Percentiles rank a stretch among this genome's conserved stretches.
Evolutionary conservation across 2,797 vertebrate genomes (phyloP).

Genomic region (Gobionotothen gibberifrons): DNA sequence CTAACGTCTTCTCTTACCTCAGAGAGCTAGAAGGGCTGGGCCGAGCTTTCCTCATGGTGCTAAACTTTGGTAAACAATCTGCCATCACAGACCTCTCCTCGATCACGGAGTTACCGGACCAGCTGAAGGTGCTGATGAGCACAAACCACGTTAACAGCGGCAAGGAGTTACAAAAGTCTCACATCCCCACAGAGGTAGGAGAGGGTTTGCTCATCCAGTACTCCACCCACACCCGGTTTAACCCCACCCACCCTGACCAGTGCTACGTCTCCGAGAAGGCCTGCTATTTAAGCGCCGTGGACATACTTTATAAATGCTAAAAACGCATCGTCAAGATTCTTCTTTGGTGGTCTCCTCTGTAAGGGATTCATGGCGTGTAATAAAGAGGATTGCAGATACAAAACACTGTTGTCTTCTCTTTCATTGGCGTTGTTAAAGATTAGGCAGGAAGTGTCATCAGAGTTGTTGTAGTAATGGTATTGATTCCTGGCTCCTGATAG

Average conservation of each 20-base stretch:
- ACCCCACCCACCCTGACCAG: slow-evolving; percentile 75
- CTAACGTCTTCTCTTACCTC: slow-evolving; percentile 85
- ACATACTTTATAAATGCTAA: slow-evolving; percentile 90
- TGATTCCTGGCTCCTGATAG: neutral
- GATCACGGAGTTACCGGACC: slow-evolving; percentile 81
- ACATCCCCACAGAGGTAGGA: slow-evolving; percentile 82
- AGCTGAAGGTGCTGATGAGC: slow-evolving; percentile 84
- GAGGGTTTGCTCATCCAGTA: slow-evolving; percentile 92
- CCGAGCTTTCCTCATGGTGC: slow-evolving; percentile 88
- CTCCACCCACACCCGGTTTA: slow-evolving; percentile 78
- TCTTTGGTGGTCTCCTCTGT: neutral
- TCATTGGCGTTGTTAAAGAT: neutral
- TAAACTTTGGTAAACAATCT: slow-evolving; percentile 88
- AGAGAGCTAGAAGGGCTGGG: slow-evolving; percentile 91
- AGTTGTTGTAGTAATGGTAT: neutral
- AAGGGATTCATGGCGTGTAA: neutral
- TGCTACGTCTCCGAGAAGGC: slow-evolving; percentile 93
- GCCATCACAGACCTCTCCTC: slow-evolving; percentile 81
- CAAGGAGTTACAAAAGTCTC: slow-evolving; percentile 71
- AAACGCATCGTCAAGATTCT: slow-evolving; percentile 23
- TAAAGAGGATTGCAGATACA: slow-evolving; percentile 30
- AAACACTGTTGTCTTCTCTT: slow-evolving; percentile 15
- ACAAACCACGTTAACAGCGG: slow-evolving; percentile 77
- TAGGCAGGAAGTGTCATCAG: neutral
- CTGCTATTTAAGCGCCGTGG: slow-evolving; percentile 87